phyloP scores from a whole-genome alignment of 1,140 invertebrate species.

The Psix sp. region DNA sequence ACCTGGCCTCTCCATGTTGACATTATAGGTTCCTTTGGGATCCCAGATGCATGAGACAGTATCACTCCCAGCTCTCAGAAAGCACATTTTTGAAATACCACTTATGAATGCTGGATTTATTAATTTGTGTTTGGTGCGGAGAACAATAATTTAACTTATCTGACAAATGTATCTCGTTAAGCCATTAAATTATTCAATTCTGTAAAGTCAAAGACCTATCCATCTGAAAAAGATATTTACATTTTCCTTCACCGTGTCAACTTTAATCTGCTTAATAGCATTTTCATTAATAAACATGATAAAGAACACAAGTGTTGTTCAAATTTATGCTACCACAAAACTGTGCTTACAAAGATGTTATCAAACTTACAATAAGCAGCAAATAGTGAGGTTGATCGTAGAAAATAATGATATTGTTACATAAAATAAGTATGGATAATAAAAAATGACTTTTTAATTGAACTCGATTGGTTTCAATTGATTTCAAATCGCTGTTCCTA shows the following conservation, averaged over 20 bases:
- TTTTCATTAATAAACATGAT: slow-evolving; percentile 27
- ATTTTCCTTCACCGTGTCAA: slow-evolving; percentile 14
- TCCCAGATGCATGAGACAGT: slow-evolving; percentile 54
- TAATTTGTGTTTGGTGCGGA: slow-evolving; percentile 50
- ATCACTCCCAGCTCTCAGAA: slow-evolving; percentile 65
- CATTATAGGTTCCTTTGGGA: slow-evolving; percentile 59
- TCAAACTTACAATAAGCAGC: too few relatives aligned
- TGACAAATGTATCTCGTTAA: slow-evolving; percentile 67
- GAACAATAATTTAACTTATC: slow-evolving; percentile 58
- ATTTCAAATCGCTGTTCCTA: background rate
- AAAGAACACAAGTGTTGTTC: slow-evolving; percentile 1
- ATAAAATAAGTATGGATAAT: too few relatives aligned
- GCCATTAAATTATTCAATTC: slow-evolving; percentile 29
- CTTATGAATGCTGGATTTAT: slow-evolving; percentile 66
- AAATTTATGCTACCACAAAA: too few relatives aligned
- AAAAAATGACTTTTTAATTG: too few relatives aligned
- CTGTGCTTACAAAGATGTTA: too few relatives aligned
- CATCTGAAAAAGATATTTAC: slow-evolving; percentile 15
- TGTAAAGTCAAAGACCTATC: slow-evolving; percentile 16
- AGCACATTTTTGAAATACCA: slow-evolving; percentile 69
- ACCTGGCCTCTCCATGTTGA: slow-evolving; percentile 62
- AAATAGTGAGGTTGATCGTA: too few relatives aligned
- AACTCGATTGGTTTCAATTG: background rate
- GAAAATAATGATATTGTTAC: too few relatives aligned
- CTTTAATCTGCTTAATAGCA: slow-evolving; percentile 10